Evolutionary conservation across 2,113 vertebrate species (phyloP).

Genomic region (Crotalus horridus): DNA sequence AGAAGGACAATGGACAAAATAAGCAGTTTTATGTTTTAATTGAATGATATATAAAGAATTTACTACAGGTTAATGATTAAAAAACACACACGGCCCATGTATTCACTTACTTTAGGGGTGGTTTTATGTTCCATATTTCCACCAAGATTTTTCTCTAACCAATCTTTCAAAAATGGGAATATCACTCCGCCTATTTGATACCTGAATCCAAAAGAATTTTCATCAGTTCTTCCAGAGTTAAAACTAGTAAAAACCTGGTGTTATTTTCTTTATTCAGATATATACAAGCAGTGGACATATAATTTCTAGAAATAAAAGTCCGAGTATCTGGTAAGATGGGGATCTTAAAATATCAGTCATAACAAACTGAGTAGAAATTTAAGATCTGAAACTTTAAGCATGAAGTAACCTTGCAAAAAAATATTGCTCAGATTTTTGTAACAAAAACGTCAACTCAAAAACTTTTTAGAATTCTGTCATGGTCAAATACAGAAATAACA

Average conservation of each 20-base stretch:
- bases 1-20: neutral
- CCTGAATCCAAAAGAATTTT: constrained; percentile 67
- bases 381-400: neutral
- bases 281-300: neutral
- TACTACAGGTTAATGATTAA: neutral
- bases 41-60: neutral
- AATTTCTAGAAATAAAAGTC: neutral
- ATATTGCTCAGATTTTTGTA: neutral
- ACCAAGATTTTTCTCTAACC: constrained; percentile 89
- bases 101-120: constrained; percentile 84
- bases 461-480: neutral
- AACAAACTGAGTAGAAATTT: neutral
- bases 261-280: neutral
- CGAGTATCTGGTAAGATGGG: neutral
- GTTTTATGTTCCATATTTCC: constrained; percentile 88
- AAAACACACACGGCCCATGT: constrained; percentile 14
- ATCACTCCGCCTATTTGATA: constrained; percentile 91
- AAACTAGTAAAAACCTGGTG: neutral
- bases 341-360: neutral
- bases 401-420: neutral
- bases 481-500: neutral
- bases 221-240: constrained; percentile 32
- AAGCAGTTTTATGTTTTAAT: neutral
- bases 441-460: neutral
- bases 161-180: constrained; percentile 90